These are phyloP conservation scores for Drosophila varians DNA, from an alignment of 1,140 invertebrate species.

Conservation along the genomic window DNA sequence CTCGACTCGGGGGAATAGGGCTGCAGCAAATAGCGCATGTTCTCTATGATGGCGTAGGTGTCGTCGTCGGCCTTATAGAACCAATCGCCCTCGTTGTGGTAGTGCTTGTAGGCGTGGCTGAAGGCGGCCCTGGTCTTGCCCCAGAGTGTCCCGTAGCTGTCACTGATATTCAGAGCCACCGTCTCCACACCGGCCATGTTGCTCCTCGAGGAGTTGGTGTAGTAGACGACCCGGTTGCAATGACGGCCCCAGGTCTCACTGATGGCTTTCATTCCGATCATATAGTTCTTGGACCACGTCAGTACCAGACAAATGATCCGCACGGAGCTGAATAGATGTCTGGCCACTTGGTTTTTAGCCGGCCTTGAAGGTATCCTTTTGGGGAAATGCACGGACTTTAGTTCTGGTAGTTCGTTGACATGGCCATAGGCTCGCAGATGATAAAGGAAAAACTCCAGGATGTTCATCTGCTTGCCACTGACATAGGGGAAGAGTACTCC, in stretches of 20 bases:
- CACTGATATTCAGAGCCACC: conserved; percentile 89
- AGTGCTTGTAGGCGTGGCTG: conserved; percentile 92
- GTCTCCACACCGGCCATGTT: conserved; percentile 89
- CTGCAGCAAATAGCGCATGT: conserved; percentile 94
- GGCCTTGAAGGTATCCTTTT: neutral
- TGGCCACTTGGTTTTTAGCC: conserved; percentile 84
- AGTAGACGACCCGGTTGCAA: conserved; percentile 95
- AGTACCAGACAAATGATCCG: conserved; percentile 94
- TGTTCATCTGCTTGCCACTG: conserved; percentile 16
- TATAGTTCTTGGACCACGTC: conserved; percentile 91
- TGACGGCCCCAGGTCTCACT: conserved; percentile 98
- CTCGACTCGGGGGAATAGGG: conserved; percentile 88
- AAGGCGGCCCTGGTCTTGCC: conserved; percentile 97
- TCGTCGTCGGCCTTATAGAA: conserved; percentile 98
- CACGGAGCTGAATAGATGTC: conserved; percentile 84
- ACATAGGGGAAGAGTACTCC: conserved; percentile 25
- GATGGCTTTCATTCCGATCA: conserved; percentile 93
- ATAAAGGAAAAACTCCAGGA: conserved; percentile 44
- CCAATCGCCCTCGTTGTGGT: conserved; percentile 93
- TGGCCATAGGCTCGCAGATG: conserved; percentile 52
- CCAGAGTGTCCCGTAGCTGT: conserved; percentile 95
- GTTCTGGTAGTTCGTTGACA: conserved; percentile 9
- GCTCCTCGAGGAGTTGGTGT: conserved; percentile 93
- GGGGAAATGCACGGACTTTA: neutral
- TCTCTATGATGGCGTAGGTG: conserved; percentile 97